A percentile compares a stretch with the other conserved stretches of the same genome.
Conservation (phyloP, 2,797 vertebrate species). For the Schizopygopsis malacanthus region DNA sequence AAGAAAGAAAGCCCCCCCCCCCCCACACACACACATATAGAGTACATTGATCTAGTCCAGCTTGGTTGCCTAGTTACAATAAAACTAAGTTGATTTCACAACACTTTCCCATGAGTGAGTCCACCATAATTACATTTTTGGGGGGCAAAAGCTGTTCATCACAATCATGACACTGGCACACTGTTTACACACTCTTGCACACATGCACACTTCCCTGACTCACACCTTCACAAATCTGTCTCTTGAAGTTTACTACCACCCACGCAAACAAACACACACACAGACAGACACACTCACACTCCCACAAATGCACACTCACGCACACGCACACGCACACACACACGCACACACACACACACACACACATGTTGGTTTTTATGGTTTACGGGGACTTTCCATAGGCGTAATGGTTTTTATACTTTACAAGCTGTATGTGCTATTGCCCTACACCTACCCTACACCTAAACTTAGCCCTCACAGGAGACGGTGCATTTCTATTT, state of each 20-base stretch:
- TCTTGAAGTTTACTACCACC: slow-evolving; percentile 40
- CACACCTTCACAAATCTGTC: slow-evolving; percentile 51
- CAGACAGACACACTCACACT: neutral
- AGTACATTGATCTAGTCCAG: slow-evolving; percentile 20
- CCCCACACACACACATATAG: slow-evolving; percentile 31
- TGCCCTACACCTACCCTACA: too few relatives aligned
- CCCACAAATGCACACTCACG: neutral
- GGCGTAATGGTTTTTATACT: too few relatives aligned
- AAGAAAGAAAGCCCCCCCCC: too few relatives aligned
- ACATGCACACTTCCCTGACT: slow-evolving; percentile 30
- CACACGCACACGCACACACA: slow-evolving; percentile 1
- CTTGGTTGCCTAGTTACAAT: slow-evolving; percentile 36
- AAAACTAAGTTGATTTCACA: slow-evolving; percentile 26
- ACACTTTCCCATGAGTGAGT: slow-evolving; percentile 16
- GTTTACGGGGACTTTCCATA: too few relatives aligned
- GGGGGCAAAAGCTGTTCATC: slow-evolving; percentile 10
- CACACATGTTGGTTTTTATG: too few relatives aligned
- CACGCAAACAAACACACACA: slow-evolving; percentile 18
- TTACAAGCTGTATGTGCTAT: too few relatives aligned
- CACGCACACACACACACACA: slow-evolving; percentile 9
- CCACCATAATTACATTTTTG: neutral
- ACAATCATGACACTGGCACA: slow-evolving; percentile 2
- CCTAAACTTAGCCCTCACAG: too few relatives aligned
- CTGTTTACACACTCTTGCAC: neutral
- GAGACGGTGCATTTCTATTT: too few relatives aligned